These are phyloP conservation scores for Pyxicephalus adspersus DNA, from an alignment of 2,113 vertebrate species.

Conservation along the genomic window DNA sequence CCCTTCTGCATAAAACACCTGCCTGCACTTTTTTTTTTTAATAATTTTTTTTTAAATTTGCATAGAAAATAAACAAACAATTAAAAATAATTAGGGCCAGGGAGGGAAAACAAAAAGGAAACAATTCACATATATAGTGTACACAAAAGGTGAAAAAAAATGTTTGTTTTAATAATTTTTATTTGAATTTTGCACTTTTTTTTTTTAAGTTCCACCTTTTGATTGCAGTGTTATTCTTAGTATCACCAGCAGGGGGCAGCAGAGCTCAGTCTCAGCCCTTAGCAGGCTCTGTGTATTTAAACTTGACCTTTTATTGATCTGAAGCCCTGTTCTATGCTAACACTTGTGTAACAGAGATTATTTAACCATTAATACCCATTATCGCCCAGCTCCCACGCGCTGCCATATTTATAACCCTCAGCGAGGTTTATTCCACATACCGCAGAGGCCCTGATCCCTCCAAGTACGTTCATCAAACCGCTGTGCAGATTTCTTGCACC, in stretches of 20 bases:
- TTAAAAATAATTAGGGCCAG: too few species aligned
- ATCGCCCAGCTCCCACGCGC: neutral
- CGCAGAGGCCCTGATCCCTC: neutral
- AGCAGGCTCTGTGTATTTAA: slow-evolving; percentile 14
- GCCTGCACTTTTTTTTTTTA: too few species aligned
- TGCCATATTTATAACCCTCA: neutral
- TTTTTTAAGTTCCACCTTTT: too few species aligned
- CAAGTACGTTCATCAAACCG: neutral
- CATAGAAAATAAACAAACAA: too few species aligned
- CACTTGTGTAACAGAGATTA: slow-evolving; percentile 29
- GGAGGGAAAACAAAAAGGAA: too few species aligned
- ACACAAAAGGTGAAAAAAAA: too few species aligned
- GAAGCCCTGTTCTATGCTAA: slow-evolving; percentile 4
- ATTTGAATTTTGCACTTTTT: too few species aligned
- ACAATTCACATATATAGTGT: too few species aligned
- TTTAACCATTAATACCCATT: slow-evolving; percentile 36
- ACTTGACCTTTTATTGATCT: slow-evolving; percentile 27
- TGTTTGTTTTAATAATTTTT: too few species aligned
- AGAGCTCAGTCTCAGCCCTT: neutral
- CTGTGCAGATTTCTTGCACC: neutral
- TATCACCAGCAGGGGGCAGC: slow-evolving; percentile 31
- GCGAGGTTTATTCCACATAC: neutral
- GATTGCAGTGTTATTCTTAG: too few species aligned
- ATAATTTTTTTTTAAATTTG: too few species aligned
- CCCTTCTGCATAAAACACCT: too few species aligned